Evolutionary conservation across 2,888 invertebrate genomes (phyloP).

Genomic region (Galeopsomyia nigrocyanea): DNA sequence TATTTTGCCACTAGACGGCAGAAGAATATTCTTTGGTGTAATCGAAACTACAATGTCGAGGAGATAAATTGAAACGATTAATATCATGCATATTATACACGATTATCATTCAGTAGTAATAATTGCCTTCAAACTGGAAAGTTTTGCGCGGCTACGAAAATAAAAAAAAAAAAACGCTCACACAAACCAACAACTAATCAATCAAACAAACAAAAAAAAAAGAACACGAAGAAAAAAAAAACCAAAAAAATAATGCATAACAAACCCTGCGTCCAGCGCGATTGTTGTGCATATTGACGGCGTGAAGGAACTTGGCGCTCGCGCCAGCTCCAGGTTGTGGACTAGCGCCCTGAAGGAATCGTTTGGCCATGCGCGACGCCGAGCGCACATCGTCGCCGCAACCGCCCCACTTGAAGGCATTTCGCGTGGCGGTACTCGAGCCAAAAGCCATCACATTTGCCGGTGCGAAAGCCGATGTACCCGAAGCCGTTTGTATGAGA

Average conservation of each 20-base stretch:
- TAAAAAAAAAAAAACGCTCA: no score
- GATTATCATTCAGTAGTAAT: no score
- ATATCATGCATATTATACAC: no score
- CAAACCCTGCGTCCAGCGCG: slow-evolving; percentile 82
- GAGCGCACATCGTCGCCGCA: slow-evolving; percentile 86
- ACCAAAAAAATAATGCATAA: not conserved
- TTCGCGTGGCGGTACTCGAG: slow-evolving; percentile 66
- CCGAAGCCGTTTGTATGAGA: slow-evolving; percentile 61
- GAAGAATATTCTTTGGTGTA: no score
- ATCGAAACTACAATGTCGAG: no score
- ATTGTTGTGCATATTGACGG: slow-evolving; percentile 84
- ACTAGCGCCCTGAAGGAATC: slow-evolving; percentile 77
- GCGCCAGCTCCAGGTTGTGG: slow-evolving; percentile 61
- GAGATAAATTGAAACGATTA: no score
- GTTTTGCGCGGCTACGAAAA: no score
- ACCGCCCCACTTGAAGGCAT: slow-evolving; percentile 88
- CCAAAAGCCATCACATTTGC: slow-evolving; percentile 64
- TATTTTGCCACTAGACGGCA: no score
- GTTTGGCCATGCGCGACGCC: slow-evolving; percentile 79
- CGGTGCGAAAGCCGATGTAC: slow-evolving; percentile 80
- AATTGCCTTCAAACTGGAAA: no score
- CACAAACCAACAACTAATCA: no score
- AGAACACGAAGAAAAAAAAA: no score
- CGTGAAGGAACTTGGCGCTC: slow-evolving; percentile 71
- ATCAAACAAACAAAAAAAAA: no score